Base-by-base conservation (phyloP, 2,797 vertebrate species). In the Xenopus petersii region DNA sequence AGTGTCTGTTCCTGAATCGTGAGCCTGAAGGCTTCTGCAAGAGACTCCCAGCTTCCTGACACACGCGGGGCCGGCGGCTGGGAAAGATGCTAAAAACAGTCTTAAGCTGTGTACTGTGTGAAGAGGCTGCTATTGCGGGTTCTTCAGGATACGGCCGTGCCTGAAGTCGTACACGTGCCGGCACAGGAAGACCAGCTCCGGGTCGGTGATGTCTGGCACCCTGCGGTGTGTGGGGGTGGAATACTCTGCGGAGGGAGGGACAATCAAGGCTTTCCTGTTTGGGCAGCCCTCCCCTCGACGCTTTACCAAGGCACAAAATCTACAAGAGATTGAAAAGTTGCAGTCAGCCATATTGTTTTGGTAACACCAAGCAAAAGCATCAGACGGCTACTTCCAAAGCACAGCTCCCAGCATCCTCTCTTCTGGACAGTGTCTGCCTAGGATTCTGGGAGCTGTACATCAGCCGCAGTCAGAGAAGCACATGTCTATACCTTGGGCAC, bases 261-360 rank as follows among this genome's bases (percentile, higher is more conserved):
- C 95, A 90, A 97, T 82, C 79, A 94, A 87, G 73, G 91, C 89
- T 75, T 90, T 92, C 70, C 91, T 91, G 90, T 93, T 93, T 1
- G 88, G 89, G 71, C 95, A 91, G 65, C 95, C 95, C 82, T 99
- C 96, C 13, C 92, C 89, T 60, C 93, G 93, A 87, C 95, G 94
- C 87, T 96, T 98, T 83, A 95, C 94, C 95, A 98, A 98, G 95
- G 98, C 98, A 96, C 98, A 96, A 94, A 98, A 99, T 94, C 98
- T 99, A 86, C n/a, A 83, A 81, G 0, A 61, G 16, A 83, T 17
- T 11, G 26, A 80, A 10, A 0, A 21, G 49, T 12, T 5, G 55
- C 0, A 30, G 59, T 61, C 9, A 61, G 59, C 3, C 54, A 56
- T 2, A 56, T 16, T 17, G 54, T 8, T 16, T 56, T n/a, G 16